These are phyloP conservation scores for Mirza zaza DNA, from an alignment of 2,113 vertebrate species.

Conservation along the genomic window DNA sequence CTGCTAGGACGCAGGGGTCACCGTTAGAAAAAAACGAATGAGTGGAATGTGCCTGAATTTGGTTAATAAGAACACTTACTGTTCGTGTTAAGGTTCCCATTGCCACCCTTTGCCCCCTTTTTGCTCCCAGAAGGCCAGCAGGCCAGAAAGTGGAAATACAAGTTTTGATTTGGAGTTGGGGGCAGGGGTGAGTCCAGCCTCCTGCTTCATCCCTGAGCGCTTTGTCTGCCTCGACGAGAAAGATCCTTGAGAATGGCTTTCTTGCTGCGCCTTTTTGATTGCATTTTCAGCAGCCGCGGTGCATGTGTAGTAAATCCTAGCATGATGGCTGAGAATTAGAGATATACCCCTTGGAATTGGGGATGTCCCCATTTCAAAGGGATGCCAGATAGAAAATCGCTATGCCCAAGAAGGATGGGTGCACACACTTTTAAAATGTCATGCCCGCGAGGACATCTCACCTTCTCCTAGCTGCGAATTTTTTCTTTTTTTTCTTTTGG, in stretches of 20 bases:
- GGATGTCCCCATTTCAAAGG: not conserved
- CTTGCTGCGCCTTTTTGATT: not conserved
- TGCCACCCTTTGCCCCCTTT: not conserved
- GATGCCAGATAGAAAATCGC: not conserved
- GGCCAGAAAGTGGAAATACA: not conserved
- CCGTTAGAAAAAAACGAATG: not conserved
- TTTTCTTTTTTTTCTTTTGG: conserved; percentile 40
- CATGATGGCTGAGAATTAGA: not conserved
- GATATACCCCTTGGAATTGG: not conserved
- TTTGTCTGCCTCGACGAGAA: not conserved
- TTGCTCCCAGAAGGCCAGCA: not conserved
- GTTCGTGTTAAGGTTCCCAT: not conserved
- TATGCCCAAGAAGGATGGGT: not conserved
- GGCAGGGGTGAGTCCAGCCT: no score
- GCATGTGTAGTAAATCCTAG: not conserved
- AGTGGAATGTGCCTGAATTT: not conserved
- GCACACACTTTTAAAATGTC: not conserved
- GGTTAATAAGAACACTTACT: not conserved
- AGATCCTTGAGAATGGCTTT: not conserved
- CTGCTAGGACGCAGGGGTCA: not conserved
- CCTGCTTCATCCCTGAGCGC: not conserved
- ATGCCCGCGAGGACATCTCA: not conserved
- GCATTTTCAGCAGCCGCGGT: not conserved
- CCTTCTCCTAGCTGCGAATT: not conserved
- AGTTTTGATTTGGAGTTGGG: not conserved